These are phyloP conservation scores for Suillia variegata DNA, from an alignment of 2,888 invertebrate genomes.

Conservation along the genomic window DNA sequence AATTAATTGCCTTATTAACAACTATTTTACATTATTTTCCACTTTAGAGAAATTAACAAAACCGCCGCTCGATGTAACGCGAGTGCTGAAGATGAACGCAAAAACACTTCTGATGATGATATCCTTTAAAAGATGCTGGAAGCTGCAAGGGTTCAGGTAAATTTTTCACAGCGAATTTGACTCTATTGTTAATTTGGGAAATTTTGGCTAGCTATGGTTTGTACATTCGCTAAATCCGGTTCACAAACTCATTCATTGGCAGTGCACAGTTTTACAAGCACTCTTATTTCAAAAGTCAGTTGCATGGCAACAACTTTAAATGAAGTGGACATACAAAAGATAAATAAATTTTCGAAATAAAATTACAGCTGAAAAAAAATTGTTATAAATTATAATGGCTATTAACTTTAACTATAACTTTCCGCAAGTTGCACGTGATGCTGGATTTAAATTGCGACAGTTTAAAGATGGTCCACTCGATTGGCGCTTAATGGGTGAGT, in stretches of 20 bases:
- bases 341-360: constrained; percentile 12
- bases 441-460: constrained; percentile 54
- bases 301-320: constrained; percentile 32
- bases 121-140: too few relatives aligned
- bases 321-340: not conserved
- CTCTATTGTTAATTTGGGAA: not conserved
- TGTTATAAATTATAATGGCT: constrained; percentile 29
- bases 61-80: not conserved
- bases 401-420: constrained; percentile 47
- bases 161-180: too few relatives aligned
- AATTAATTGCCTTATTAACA: not conserved
- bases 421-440: constrained; percentile 55
- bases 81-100: constrained; percentile 1
- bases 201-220: not conserved
- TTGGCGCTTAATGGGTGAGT: constrained; percentile 56
- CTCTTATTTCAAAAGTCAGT: too few relatives aligned
- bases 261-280: too few relatives aligned
- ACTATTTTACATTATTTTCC: constrained; percentile 21
- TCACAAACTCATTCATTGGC: not conserved
- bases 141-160: not conserved
- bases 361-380: not conserved
- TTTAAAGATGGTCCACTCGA: constrained; percentile 54
- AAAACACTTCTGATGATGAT: constrained; percentile 7
- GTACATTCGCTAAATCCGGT: too few relatives aligned
- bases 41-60: too few relatives aligned